Conservation (phyloP, 2,888 invertebrate species). For the Epicampocera succincta region DNA sequence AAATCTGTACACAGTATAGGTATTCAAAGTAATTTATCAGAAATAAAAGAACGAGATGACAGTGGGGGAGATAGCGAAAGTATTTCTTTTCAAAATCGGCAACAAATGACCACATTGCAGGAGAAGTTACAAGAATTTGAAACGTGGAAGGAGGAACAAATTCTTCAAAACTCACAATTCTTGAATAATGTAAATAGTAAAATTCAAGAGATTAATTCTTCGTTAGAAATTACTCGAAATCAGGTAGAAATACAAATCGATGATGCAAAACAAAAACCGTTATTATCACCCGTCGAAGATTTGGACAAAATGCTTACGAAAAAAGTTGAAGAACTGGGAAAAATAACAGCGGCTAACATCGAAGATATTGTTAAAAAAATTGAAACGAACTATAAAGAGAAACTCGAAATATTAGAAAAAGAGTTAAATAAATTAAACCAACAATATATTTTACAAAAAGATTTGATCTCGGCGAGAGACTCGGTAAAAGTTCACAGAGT, state of each 20-base stretch:
- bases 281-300: constrained; percentile 74
- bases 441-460: background rate
- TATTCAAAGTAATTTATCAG: constrained; percentile 74
- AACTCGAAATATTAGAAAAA: constrained; percentile 74
- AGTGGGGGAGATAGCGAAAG: constrained; percentile 26
- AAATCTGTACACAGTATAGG: constrained; percentile 71
- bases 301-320: constrained; percentile 75
- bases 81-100: constrained; percentile 62
- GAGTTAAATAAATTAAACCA: constrained; percentile 71
- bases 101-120: constrained; percentile 73
- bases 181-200: constrained; percentile 75
- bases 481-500: background rate
- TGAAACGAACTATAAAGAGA: constrained; percentile 76
- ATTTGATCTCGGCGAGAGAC: background rate
- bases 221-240: constrained; percentile 70
- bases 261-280: constrained; percentile 28
- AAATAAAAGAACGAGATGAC: constrained; percentile 76
- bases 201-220: constrained; percentile 71
- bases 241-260: constrained; percentile 1
- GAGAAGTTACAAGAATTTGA: constrained; percentile 74
- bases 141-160: constrained; percentile 74
- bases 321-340: constrained; percentile 76
- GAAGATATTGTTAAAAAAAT: constrained; percentile 75
- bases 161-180: constrained; percentile 74
- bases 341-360: constrained; percentile 74